Evolutionary conservation across 1,140 invertebrate genomes (phyloP).

Genomic region (Eriocheir sinensis): DNA sequence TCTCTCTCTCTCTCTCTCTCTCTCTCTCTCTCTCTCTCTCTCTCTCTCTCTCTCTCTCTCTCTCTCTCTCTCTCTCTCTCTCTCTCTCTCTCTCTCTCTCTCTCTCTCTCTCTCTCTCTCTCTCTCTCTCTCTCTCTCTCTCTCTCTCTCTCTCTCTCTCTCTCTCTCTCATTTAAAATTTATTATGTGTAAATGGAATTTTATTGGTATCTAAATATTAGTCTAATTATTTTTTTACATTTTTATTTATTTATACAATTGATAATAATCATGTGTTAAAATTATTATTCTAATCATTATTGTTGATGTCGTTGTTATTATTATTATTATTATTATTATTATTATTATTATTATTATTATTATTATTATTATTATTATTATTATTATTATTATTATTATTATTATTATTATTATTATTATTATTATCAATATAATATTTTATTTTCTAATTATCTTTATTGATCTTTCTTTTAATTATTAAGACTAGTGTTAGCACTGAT

Average conservation of each 20-base stretch:
- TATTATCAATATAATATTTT: neutral
- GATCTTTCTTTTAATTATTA: neutral
- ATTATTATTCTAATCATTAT: neutral
- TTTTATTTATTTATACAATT: no score
- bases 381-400: neutral
- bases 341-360: neutral
- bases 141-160: slow-evolving; percentile 56
- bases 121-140: slow-evolving; percentile 51
- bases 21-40: slow-evolving; percentile 14
- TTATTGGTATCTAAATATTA: no score
- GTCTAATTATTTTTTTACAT: no score
- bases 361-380: neutral
- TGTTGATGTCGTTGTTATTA: neutral
- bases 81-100: neutral
- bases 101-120: slow-evolving; percentile 30
- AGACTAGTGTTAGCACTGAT: neutral
- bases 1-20: slow-evolving; percentile 1
- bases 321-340: neutral
- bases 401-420: neutral
- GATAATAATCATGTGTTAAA: no score
- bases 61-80: slow-evolving; percentile 8
- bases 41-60: slow-evolving; percentile 1
- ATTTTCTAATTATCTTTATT: neutral
- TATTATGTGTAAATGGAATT: neutral
- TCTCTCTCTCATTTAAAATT: slow-evolving; percentile 7